Evolutionary conservation across 2,888 invertebrate genomes (phyloP).

Genomic region (Rotaria socialis): DNA sequence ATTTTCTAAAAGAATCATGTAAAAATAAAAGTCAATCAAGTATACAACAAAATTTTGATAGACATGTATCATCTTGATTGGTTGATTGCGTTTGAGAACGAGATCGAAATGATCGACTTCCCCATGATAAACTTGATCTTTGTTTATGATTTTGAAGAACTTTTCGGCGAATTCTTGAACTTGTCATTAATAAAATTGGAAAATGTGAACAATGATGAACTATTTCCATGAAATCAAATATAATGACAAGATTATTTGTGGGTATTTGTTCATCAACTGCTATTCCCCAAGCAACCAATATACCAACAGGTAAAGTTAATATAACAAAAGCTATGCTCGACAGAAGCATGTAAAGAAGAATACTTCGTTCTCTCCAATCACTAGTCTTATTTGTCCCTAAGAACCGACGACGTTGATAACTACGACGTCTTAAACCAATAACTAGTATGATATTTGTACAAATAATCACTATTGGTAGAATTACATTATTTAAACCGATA

Average conservation of each 20-base stretch:
- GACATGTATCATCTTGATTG: too few species aligned
- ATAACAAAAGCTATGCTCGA: background rate
- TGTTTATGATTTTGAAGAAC: background rate
- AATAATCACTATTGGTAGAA: background rate
- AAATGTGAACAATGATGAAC: slow-evolving; percentile 34
- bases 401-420: background rate
- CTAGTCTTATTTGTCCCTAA: background rate
- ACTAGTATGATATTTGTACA: background rate
- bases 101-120: too few species aligned
- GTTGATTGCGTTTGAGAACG: background rate
- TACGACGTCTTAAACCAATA: background rate
- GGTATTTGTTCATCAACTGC: background rate
- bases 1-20: too few species aligned
- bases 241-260: background rate
- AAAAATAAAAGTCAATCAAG: too few species aligned
- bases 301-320: background rate
- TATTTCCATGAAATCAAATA: slow-evolving; percentile 4
- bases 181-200: background rate
- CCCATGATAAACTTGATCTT: background rate
- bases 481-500: slow-evolving; percentile 9
- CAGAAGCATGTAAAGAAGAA: background rate
- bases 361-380: slow-evolving; percentile 17
- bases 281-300: background rate
- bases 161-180: background rate
- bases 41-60: too few species aligned